Base-by-base conservation (phyloP, 2,797 vertebrate genomes). In the Arctocebus calabarensis region DNA sequence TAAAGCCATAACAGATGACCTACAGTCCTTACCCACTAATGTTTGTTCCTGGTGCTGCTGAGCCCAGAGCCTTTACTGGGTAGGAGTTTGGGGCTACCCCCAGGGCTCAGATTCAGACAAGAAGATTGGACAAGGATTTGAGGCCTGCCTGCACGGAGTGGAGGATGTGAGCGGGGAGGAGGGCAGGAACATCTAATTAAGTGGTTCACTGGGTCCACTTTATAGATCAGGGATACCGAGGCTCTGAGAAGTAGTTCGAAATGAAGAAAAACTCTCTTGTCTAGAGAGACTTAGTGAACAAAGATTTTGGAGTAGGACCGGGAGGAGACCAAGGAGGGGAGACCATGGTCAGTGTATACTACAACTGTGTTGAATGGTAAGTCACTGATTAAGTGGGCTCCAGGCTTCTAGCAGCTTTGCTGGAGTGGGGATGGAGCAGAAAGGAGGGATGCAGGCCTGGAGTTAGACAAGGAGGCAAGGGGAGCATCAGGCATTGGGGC, bases 1-100 rank as follows among this genome's bases (percentile, higher is more conserved):
- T 97, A 98, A 98, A 98, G 96, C 94, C 91, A 61, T 96, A 96
- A 97, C 82, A 61, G 94, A 95, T 96, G 97, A 96, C 96, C 96
- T 16, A 83, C 96, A 83, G 94, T 96, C 97, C 97, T 97, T 90
- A 87, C 94, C 94, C 43, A 43, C 96, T 97, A 91, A 95, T 79
- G 90, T 96, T 97, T 96, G 93, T 90, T 97, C 95, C 95, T 97
- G 95, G 82, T 37, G 0, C 95, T 94, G 90, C 97, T 83, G 96
- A 95, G 90, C 96, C 93, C 97, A 92, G 95, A 88, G 96, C 90
- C 97, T 97, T 94, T 88, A 94, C 73, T 90, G 95, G 95, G 96
- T 97, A 96, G 96, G 97, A 97, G 89, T 90, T 74, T 86, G 91
- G 87, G 91, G 81, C 84, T 85, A 37, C 61, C 91, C 55, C 20